These are phyloP conservation scores for Adelognathus sp. DNA, from an alignment of 2,888 invertebrate species.

Conservation along the genomic window DNA sequence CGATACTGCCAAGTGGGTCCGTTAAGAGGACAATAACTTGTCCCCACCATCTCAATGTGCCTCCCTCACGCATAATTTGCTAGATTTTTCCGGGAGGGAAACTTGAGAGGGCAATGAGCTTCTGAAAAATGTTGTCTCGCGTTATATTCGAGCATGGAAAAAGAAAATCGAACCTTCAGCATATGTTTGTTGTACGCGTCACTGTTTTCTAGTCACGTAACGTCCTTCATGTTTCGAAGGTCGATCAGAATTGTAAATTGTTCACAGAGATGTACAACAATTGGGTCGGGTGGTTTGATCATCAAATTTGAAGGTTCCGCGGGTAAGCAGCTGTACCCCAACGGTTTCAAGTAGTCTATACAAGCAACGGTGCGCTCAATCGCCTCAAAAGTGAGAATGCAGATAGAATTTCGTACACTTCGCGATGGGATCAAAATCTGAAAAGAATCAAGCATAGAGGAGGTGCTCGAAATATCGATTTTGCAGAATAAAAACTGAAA, in stretches of 20 bases:
- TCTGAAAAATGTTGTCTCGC: not conserved
- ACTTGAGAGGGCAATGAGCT: constrained; percentile 3
- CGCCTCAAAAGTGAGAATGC: not conserved
- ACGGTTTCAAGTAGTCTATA: constrained; percentile 18
- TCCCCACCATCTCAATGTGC: not conserved
- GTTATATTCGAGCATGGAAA: not conserved
- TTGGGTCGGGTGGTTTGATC: constrained; percentile 31
- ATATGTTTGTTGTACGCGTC: not conserved
- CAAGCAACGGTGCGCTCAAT: not conserved
- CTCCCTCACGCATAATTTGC: not conserved
- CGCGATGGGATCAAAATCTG: too few relatives aligned
- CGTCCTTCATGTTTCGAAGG: not conserved
- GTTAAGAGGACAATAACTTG: constrained; percentile 39
- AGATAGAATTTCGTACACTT: too few relatives aligned
- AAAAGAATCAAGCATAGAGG: too few relatives aligned
- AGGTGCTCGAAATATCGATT: too few relatives aligned
- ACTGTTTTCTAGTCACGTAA: too few relatives aligned
- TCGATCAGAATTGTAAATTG: constrained; percentile 9
- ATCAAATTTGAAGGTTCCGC: constrained; percentile 49
- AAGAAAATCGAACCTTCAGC: not conserved
- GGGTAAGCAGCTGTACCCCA: constrained; percentile 48
- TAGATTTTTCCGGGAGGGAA: not conserved
- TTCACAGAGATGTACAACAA: not conserved
- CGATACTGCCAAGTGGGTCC: constrained; percentile 22
- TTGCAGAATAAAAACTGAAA: too few relatives aligned